Conservation (phyloP, 2,888 invertebrate genomes). For the Anorthoa munda region DNA sequence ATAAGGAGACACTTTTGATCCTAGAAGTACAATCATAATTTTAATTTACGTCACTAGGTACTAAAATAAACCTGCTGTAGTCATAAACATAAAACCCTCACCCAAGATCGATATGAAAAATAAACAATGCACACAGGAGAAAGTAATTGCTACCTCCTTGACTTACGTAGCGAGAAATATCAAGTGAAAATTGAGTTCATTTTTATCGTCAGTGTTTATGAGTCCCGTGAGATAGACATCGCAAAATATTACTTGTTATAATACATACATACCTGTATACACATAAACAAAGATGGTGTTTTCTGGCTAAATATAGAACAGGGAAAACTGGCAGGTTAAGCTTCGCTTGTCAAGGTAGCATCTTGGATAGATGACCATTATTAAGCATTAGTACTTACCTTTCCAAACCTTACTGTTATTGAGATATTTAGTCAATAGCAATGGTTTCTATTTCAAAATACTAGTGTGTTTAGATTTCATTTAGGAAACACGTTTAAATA, state of each 20-base stretch:
- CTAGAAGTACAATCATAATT: neutral
- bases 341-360: neutral
- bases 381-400: neutral
- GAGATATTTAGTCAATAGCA: neutral
- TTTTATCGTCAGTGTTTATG: constrained; percentile 76
- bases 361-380: neutral
- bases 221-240: constrained; percentile 69
- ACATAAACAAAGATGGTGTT: constrained; percentile 1
- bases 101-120: constrained; percentile 6
- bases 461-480: too few relatives aligned
- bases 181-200: constrained; percentile 78
- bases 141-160: constrained; percentile 50
- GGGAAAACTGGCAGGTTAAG: neutral
- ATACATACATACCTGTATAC: constrained; percentile 50
- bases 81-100: constrained; percentile 18
- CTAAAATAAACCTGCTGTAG: neutral
- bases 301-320: neutral
- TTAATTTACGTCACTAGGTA: neutral
- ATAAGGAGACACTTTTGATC: too few relatives aligned
- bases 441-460: neutral
- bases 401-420: neutral
- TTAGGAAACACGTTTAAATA: too few relatives aligned
- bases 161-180: constrained; percentile 59
- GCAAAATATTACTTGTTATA: constrained; percentile 71
- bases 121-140: constrained; percentile 41